Evolutionary conservation across 2,113 vertebrate genomes (phyloP).

Genomic region (Myocastor coypus): DNA sequence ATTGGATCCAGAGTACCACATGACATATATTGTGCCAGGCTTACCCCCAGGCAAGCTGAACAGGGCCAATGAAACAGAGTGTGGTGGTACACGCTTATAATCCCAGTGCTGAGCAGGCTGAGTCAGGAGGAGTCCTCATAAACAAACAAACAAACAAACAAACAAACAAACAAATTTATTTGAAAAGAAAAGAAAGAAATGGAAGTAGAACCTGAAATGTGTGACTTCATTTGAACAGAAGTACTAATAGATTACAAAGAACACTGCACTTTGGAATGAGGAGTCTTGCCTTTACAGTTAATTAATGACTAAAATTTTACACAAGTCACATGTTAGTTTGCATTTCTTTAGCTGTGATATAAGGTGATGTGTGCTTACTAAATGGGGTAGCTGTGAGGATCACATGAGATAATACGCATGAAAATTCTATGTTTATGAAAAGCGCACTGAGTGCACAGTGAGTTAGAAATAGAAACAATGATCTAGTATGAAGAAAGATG

Average conservation of each 20-base stretch:
- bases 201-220: background rate
- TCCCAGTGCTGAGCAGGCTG: too few relatives aligned
- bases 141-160: too few relatives aligned
- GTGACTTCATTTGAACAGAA: too few relatives aligned
- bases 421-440: slow-evolving; percentile 17
- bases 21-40: too few relatives aligned
- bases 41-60: too few relatives aligned
- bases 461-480: background rate
- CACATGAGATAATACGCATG: background rate
- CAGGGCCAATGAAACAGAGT: too few relatives aligned
- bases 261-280: background rate
- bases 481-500: slow-evolving; percentile 14
- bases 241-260: background rate
- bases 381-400: background rate
- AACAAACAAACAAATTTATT: too few relatives aligned
- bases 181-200: background rate
- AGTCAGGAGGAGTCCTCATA: too few relatives aligned
- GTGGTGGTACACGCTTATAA: too few relatives aligned
- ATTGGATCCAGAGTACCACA: too few relatives aligned
- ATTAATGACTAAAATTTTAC: background rate
- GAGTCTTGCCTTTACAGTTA: background rate
- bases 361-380: background rate
- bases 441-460: background rate
- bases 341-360: slow-evolving; percentile 45
- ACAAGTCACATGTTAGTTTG: background rate